Evolutionary conservation across 2,888 invertebrate species (phyloP).

Genomic region (Cremastinae sp.): DNA sequence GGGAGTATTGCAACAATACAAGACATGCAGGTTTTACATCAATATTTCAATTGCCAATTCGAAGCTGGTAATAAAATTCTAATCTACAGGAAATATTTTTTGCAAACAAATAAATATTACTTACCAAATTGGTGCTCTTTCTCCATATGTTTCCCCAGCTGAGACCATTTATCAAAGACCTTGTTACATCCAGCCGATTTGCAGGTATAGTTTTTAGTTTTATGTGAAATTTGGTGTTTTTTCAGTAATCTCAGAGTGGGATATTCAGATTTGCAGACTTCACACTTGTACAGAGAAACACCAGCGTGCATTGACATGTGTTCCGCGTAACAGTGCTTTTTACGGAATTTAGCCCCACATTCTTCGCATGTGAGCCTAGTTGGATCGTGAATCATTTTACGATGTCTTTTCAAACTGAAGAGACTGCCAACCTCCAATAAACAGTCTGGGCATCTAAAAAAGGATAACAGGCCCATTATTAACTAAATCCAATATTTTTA

Average conservation of each 20-base stretch:
- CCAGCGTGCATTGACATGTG: conserved; percentile 84
- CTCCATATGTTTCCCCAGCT: conserved; percentile 81
- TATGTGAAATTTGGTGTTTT: conserved; percentile 81
- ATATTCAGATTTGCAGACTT: conserved; percentile 82
- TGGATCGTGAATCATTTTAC: conserved; percentile 81
- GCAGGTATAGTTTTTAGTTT: conserved; percentile 75
- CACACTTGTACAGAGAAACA: conserved; percentile 80
- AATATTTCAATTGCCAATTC: neutral
- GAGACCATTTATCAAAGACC: conserved; percentile 81
- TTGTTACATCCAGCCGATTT: conserved; percentile 81
- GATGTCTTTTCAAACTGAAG: conserved; percentile 84
- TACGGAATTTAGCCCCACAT: conserved; percentile 82
- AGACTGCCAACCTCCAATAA: conserved; percentile 81
- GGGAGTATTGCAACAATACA: no score
- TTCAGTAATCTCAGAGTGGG: conserved; percentile 80
- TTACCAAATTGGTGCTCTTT: conserved; percentile 77
- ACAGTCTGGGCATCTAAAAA: conserved; percentile 79
- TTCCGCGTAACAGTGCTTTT: conserved; percentile 82
- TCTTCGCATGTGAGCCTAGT: conserved; percentile 80
- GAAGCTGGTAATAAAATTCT: neutral
- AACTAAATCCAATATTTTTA: neutral
- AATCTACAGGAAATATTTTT: no score
- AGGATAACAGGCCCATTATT: conserved; percentile 5
- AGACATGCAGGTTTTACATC: no score
- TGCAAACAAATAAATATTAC: conserved; percentile 29